Base-by-base conservation (phyloP, 37 sponge, comb jelly and placozoan genomes). In the Amphimedon queenslandica region DNA sequence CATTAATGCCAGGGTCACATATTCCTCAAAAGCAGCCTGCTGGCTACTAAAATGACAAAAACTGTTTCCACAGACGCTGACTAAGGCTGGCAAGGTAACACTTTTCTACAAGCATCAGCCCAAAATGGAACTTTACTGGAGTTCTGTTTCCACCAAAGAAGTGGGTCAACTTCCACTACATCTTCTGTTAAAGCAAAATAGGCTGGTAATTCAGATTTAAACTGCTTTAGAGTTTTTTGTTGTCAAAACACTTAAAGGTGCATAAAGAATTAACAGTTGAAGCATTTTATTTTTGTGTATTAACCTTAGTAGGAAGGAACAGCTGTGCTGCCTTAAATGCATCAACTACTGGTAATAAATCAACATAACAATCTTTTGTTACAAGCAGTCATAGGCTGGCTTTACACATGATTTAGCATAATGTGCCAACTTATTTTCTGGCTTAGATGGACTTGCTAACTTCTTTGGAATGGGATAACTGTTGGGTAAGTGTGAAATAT, bases 111-210 rank as follows among this genome's bases (percentile, higher is more conserved):
- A n/a, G n/a, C n/a, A n/a, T n/a, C n/a, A n/a, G n/a, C n/a, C n/a
- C n/a, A n/a, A n/a, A n/a, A n/a, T n/a, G n/a, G n/a, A n/a, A n/a
- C n/a, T n/a, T n/a, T n/a, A n/a, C n/a, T n/a, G n/a, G n/a, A n/a
- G n/a, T n/a, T n/a, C n/a, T n/a, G n/a, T n/a, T n/a, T n/a, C n/a
- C 51, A 47, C 51, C 51, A 34, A 35, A 42, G 13, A 20, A 60
- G 8, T 58, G 55, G 13, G 38, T 55, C 0, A 67, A 65, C 65
- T 90, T 33, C n/a, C 31, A 3, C 16, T 13, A 36, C 39, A 43
- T 67, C 78, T 67, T 30, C 78, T 36, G 69, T 57, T 8, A 6
- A 37, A 68, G 78, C 78, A 36, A 77, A 33, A 39, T 68, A 77
- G 23, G 67, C 28, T 31, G 78, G 69, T 3, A 67, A 37, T 37